Percentiles rank a stretch among this genome's conserved stretches.
These are phyloP conservation scores for Cheilosia impressa DNA, from an alignment of 2,888 invertebrate species.

Conservation along the genomic window DNA sequence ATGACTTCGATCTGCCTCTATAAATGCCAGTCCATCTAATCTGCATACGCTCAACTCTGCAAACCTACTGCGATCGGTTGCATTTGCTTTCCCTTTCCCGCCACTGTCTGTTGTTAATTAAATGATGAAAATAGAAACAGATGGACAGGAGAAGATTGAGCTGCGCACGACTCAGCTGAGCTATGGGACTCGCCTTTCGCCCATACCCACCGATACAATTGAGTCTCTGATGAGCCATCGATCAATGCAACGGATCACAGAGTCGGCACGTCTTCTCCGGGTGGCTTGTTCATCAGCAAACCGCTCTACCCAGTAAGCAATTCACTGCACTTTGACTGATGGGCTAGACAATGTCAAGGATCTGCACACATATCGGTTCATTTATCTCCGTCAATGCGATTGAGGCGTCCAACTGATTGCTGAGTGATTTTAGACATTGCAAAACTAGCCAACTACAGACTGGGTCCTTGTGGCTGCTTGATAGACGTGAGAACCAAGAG, in stretches of 20 bases:
- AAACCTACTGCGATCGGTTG: neutral
- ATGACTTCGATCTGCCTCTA: conserved; percentile 7
- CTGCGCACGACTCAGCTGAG: conserved; percentile 24
- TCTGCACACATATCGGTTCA: conserved; percentile 33
- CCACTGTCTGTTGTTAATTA: conserved; percentile 49
- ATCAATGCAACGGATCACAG: conserved; percentile 23
- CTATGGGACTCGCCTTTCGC: neutral
- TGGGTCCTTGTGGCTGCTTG: neutral
- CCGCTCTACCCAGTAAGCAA: conserved; percentile 19
- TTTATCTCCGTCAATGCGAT: conserved; percentile 47
- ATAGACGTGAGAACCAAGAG: conserved; percentile 14
- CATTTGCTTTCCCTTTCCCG: conserved; percentile 1
- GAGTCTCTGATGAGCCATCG: conserved; percentile 41
- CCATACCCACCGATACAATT: conserved; percentile 12
- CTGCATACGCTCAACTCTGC: conserved; percentile 21
- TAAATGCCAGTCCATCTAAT: conserved; percentile 20
- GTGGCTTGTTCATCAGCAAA: conserved; percentile 7
- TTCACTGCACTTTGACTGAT: conserved; percentile 46
- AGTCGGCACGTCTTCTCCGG: conserved; percentile 17
- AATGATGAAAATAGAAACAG: conserved; percentile 33
- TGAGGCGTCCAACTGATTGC: conserved; percentile 33
- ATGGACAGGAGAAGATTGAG: conserved; percentile 42
- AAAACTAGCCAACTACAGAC: too few species aligned
- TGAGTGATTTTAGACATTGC: conserved; percentile 2
- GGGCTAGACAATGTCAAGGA: conserved; percentile 55